Evolutionary conservation across 2,797 vertebrate genomes (phyloP), one percentile per base, ranked within the genome.

Genomic region (Lepus oiostolus): DNA sequence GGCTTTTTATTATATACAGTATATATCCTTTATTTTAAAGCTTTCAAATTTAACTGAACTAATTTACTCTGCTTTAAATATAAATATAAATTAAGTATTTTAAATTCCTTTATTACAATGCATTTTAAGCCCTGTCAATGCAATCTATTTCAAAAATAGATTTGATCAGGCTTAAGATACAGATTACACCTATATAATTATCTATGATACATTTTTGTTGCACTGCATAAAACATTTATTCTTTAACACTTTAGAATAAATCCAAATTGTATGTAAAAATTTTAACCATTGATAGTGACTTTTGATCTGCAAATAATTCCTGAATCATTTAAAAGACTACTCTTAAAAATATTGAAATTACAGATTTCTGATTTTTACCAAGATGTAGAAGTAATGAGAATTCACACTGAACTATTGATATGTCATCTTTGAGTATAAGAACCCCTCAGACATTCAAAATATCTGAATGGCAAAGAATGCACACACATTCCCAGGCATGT

Each of bases 271-370:
- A 88, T 95, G 96, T 93, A 94, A 82, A 90, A 17, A 67, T 82
- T 76, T 87, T 30, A 91, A 26, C 63, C 92, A 83, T 35, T 47
- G 42, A 47, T 47, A 70, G 52, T 93, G 75, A 76, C 67, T 96
- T 96, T 95, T 93, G 72, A 79, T 92, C 9, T 30, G 85, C 71
- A 58, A 94, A 67, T 97, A 88, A 94, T 96, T 95, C 88, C 35
- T 88, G 60, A 96, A 90, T 77, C n/a, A 90, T 85, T 93, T 92
- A 96, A 95, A 90, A n/a, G 7, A 54, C 17, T 72, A 30, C 75
- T 97, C 26, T 71, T 90, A 11, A 88, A 95, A 79, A 47, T 96
- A 91, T 65, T 85, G 93, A 91, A 89, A 80, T 94, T 92, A 79
- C 26, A 63, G 54, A 63, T 90, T 85, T 91, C 72, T 90, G 92